Evolutionary conservation across 2,113 vertebrate species (phyloP).

Genomic region (Hyaena hyaena): DNA sequence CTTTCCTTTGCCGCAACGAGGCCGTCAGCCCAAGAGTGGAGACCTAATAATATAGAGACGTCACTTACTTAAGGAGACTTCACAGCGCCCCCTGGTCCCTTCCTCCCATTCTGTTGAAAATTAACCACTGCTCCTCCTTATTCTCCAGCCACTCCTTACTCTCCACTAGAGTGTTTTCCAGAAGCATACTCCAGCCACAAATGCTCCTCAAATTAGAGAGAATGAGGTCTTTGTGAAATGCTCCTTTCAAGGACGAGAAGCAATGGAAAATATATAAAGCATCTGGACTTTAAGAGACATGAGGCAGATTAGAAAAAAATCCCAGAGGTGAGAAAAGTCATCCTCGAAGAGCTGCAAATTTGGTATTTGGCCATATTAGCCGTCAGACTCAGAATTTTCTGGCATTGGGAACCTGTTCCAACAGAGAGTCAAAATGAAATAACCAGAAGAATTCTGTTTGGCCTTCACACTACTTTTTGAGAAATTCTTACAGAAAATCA

Average conservation of each 20-base stretch:
- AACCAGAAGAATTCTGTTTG: neutral
- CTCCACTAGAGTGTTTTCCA: neutral
- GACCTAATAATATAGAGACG: neutral
- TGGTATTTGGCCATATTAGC: neutral
- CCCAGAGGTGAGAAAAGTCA: neutral
- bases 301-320: neutral
- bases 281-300: neutral
- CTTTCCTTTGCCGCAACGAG: neutral
- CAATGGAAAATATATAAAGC: neutral
- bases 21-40: neutral
- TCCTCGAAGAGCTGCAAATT: neutral
- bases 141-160: neutral
- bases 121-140: neutral
- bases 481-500: conserved; percentile 51
- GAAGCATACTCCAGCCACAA: neutral
- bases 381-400: neutral
- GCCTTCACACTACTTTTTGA: neutral
- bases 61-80: neutral
- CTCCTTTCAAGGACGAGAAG: conserved; percentile 4
- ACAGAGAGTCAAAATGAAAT: conserved; percentile 40
- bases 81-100: neutral
- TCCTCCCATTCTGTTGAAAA: neutral
- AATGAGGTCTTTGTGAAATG: neutral
- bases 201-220: neutral
- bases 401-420: neutral